These are phyloP conservation scores for Arenaria interpres DNA, from an alignment of 2,113 vertebrate species.

Conservation along the genomic window DNA sequence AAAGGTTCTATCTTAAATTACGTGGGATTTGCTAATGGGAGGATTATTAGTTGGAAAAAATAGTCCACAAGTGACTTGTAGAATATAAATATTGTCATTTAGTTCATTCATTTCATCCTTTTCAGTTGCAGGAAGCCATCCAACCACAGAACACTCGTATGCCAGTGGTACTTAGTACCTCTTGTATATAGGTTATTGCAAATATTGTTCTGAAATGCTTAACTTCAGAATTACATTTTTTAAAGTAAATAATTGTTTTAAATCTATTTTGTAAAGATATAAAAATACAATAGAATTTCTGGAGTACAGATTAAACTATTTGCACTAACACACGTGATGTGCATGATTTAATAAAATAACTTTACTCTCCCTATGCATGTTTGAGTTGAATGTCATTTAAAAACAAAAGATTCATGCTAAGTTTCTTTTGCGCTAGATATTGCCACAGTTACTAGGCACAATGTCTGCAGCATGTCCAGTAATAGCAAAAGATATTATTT, in stretches of 20 bases:
- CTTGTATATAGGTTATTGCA: slow-evolving; percentile 90
- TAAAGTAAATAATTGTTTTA: slow-evolving; percentile 90
- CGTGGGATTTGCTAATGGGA: slow-evolving; percentile 73
- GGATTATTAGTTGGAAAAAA: slow-evolving; percentile 75
- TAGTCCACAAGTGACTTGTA: slow-evolving; percentile 74
- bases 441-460: slow-evolving; percentile 36
- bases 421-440: slow-evolving; percentile 19
- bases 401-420: slow-evolving; percentile 40
- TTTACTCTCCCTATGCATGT: slow-evolving; percentile 84
- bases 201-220: slow-evolving; percentile 88
- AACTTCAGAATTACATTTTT: slow-evolving; percentile 88
- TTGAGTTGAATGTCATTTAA: slow-evolving; percentile 80
- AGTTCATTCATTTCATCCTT: slow-evolving; percentile 74
- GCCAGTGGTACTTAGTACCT: slow-evolving; percentile 86
- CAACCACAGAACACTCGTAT: slow-evolving; percentile 77
- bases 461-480: slow-evolving; percentile 46
- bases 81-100: slow-evolving; percentile 69
- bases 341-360: slow-evolving; percentile 95
- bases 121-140: slow-evolving; percentile 80
- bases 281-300: slow-evolving; percentile 88
- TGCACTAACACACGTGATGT: slow-evolving; percentile 93
- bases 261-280: slow-evolving; percentile 95
- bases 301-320: slow-evolving; percentile 90
- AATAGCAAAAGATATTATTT: not conserved
- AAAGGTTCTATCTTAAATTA: slow-evolving; percentile 74